phyloP scores from a whole-genome alignment of 2,888 invertebrate species.

The Osedax frankpressi region DNA sequence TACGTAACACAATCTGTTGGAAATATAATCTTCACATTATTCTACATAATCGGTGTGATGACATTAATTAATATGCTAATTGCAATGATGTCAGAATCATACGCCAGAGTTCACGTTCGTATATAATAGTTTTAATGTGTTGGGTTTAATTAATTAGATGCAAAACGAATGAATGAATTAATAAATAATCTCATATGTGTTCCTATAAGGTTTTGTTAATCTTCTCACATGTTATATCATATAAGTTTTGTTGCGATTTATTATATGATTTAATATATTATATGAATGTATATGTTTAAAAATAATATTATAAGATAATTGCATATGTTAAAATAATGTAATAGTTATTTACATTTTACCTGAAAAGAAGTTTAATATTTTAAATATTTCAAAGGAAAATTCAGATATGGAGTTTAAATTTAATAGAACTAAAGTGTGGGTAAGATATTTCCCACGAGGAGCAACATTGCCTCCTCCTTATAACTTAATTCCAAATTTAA shows the following conservation, averaged over 20 bases:
- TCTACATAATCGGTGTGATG: slow-evolving; percentile 26
- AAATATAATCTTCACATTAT: slow-evolving; percentile 25
- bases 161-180: no score
- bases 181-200: background rate
- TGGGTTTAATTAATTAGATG: no score
- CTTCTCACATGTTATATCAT: background rate
- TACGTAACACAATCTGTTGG: slow-evolving; percentile 26
- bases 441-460: slow-evolving; percentile 24
- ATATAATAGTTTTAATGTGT: no score
- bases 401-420: slow-evolving; percentile 28
- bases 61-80: slow-evolving; percentile 31
- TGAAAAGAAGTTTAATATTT: no score
- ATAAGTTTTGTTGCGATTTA: background rate
- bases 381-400: slow-evolving; percentile 16
- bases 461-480: slow-evolving; percentile 25
- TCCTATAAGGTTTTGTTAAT: background rate
- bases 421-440: slow-evolving; percentile 26
- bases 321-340: no score
- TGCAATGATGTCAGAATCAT: slow-evolving; percentile 31
- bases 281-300: background rate
- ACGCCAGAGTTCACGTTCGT: slow-evolving; percentile 26
- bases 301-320: no score
- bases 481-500: slow-evolving; percentile 25
- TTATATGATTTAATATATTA: background rate
- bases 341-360: no score